These are phyloP conservation scores for Vidua chalybeata DNA, from an alignment of 2,113 vertebrate species.

Conservation along the genomic window DNA sequence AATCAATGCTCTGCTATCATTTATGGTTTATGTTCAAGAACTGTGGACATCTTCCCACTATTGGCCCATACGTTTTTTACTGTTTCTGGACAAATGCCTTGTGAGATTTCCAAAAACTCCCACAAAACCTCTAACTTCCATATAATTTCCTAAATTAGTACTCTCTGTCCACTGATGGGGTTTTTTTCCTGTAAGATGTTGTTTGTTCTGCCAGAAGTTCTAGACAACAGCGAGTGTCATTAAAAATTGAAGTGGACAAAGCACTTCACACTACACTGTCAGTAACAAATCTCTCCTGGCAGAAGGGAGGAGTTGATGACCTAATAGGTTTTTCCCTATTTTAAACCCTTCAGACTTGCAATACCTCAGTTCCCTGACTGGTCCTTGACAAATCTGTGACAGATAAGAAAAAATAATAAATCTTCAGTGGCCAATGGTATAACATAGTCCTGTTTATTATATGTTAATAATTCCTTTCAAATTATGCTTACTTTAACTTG, in stretches of 20 bases:
- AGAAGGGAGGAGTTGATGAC: background rate
- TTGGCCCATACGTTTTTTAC: background rate
- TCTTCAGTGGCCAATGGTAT: background rate
- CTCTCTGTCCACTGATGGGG: background rate
- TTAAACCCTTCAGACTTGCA: background rate
- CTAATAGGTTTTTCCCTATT: background rate
- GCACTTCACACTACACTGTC: background rate
- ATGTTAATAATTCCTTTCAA: background rate
- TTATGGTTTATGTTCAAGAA: background rate
- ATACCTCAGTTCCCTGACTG: background rate
- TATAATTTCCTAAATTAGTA: background rate
- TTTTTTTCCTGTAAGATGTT: background rate
- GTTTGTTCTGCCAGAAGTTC: background rate
- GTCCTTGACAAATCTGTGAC: background rate
- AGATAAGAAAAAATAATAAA: background rate
- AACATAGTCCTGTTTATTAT: background rate
- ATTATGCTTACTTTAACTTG: background rate
- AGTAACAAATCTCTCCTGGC: background rate
- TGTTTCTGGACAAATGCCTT: background rate
- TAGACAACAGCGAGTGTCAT: background rate
- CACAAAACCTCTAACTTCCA: background rate
- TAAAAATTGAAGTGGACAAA: constrained; percentile 21
- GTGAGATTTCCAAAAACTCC: background rate
- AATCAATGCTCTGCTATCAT: constrained; percentile 4
- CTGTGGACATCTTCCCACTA: background rate